Conservation (phyloP, 2,797 vertebrate genomes). For the Microctenopoma stevenorrisi region DNA sequence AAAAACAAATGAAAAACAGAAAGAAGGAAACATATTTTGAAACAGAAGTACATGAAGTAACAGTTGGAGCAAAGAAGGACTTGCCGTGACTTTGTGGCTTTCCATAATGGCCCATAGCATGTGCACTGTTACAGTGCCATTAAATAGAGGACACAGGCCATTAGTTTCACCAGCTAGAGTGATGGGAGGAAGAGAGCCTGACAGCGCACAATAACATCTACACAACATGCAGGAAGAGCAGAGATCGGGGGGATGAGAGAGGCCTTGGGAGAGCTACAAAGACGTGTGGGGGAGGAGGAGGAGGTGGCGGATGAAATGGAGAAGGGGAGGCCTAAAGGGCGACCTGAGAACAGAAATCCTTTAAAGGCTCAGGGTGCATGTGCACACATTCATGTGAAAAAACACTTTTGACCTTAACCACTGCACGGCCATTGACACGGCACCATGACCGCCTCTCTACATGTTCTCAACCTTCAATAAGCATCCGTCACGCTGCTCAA, state of each 20-base stretch:
- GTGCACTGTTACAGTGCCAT: constrained; percentile 74
- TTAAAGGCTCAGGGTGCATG: constrained; percentile 26
- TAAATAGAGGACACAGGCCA: constrained; percentile 79
- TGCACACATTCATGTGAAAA: constrained; percentile 33
- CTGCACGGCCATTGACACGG: constrained; percentile 24
- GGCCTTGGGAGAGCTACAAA: constrained; percentile 49
- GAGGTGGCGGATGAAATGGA: neutral
- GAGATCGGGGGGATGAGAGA: constrained; percentile 68
- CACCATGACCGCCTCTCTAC: constrained; percentile 19
- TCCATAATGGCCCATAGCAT: constrained; percentile 65
- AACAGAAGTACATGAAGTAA: constrained; percentile 54
- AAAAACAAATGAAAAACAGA: constrained; percentile 6
- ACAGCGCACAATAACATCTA: constrained; percentile 75
- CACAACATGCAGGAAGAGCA: constrained; percentile 56
- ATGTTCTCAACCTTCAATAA: constrained; percentile 52
- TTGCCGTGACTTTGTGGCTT: constrained; percentile 59
- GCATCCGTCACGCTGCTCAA: constrained; percentile 26
- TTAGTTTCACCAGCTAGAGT: constrained; percentile 71
- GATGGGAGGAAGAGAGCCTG: constrained; percentile 58
- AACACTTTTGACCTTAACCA: constrained; percentile 53
- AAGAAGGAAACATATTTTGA: neutral
- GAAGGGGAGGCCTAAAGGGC: constrained; percentile 45
- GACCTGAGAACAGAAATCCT: constrained; percentile 36
- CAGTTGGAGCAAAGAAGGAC: constrained; percentile 52
- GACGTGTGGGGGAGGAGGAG: constrained; percentile 9